A percentile compares a stretch with the other conserved stretches of the same genome.
These are phyloP conservation scores for Catostomus latipinnis DNA, from an alignment of 2,797 vertebrate genomes.

Conservation along the genomic window DNA sequence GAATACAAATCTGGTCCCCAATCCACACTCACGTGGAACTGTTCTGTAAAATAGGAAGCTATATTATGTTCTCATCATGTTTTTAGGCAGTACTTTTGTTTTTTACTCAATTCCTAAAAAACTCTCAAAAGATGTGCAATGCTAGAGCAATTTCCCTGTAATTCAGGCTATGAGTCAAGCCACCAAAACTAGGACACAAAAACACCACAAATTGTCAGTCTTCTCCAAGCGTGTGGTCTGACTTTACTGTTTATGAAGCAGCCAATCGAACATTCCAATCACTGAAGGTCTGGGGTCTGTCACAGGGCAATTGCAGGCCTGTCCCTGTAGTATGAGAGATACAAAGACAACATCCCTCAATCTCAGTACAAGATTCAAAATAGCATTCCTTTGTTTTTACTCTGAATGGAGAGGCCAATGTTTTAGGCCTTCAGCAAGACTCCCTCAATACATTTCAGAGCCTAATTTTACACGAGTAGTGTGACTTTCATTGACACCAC, in stretches of 20 bases:
- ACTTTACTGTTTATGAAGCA: constrained; percentile 14
- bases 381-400: constrained; percentile 22
- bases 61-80: not conserved
- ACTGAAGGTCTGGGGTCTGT: not conserved
- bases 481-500: constrained; percentile 49
- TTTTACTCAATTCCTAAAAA: not conserved
- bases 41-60: not conserved
- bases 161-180: constrained; percentile 12
- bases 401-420: too few relatives aligned
- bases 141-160: not conserved
- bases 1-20: not conserved
- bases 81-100: not conserved
- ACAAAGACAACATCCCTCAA: constrained; percentile 10
- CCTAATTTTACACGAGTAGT: constrained; percentile 39
- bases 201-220: not conserved
- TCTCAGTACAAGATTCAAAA: constrained; percentile 24
- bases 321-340: not conserved
- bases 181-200: not conserved
- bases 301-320: not conserved
- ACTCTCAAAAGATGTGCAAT: constrained; percentile 1
- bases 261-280: constrained; percentile 14
- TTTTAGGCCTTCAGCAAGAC: too few relatives aligned
- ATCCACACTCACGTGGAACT: not conserved
- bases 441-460: constrained; percentile 16
- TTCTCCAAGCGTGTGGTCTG: constrained; percentile 38